Conservation (phyloP, 1,140 invertebrate species). For the Ridgeia piscesae region DNA sequence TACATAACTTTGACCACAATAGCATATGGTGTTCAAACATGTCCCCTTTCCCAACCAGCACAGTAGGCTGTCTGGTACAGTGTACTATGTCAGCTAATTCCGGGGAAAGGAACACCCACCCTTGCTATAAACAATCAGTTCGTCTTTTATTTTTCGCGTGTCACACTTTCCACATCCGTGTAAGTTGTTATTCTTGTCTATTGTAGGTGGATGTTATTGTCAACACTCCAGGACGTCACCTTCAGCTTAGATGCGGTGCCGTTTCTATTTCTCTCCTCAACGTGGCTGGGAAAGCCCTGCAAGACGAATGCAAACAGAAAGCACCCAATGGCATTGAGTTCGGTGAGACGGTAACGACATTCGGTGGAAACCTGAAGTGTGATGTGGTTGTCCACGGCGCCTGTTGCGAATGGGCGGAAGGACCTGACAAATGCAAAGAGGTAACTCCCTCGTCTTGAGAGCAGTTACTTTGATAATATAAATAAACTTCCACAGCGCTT, state of each 20-base stretch:
- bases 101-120: no score
- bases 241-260: background rate
- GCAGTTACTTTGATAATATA: background rate
- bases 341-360: background rate
- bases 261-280: background rate
- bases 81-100: no score
- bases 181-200: no score
- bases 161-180: no score
- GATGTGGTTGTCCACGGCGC: background rate
- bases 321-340: background rate
- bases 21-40: no score
- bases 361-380: background rate
- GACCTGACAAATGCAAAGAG: background rate
- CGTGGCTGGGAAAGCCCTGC: background rate
- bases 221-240: background rate
- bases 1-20: no score
- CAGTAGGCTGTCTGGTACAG: no score
- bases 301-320: background rate
- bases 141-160: no score
- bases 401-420: background rate
- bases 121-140: no score
- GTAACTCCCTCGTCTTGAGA: background rate
- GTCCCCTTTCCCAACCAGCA: no score
- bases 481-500: background rate
- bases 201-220: conserved; percentile 9